Percentiles rank a stretch among this genome's conserved stretches.
Conservation (phyloP, 2,888 invertebrate genomes). For the Myathropa florea region DNA sequence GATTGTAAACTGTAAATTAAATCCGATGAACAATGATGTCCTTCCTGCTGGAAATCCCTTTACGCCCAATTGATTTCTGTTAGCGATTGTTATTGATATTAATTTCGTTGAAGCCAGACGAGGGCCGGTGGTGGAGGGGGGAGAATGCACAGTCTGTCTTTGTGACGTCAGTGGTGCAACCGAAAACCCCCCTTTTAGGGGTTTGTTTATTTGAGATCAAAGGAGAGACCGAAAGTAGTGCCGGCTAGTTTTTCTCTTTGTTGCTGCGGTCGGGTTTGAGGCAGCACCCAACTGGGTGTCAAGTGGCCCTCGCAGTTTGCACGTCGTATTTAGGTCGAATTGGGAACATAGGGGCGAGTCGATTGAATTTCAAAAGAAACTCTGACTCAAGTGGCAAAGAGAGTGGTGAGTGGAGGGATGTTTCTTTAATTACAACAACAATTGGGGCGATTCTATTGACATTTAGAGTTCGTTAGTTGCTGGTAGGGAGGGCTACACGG, state of each 20-base stretch:
- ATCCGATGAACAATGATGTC: slow-evolving; percentile 62
- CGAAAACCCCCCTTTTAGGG: neutral
- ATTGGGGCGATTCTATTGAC: neutral
- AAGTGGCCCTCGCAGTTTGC: slow-evolving; percentile 6
- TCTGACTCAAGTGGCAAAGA: slow-evolving; percentile 1
- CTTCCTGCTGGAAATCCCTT: slow-evolving; percentile 29
- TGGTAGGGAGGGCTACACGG: neutral
- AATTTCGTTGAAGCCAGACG: slow-evolving; percentile 44
- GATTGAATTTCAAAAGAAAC: neutral
- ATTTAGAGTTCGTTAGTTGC: neutral
- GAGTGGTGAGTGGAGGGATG: neutral
- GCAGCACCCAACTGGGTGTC: slow-evolving; percentile 21
- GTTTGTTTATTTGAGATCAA: neutral
- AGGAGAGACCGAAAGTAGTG: neutral
- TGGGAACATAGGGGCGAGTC: slow-evolving; percentile 35
- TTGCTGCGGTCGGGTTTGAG: neutral
- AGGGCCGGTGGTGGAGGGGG: neutral
- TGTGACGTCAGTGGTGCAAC: neutral
- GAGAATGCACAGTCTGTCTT: neutral
- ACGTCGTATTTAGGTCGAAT: slow-evolving; percentile 42
- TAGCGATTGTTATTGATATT: slow-evolving; percentile 67
- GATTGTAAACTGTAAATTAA: slow-evolving; percentile 27
- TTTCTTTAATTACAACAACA: neutral
- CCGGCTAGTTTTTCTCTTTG: slow-evolving; percentile 18
- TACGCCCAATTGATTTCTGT: slow-evolving; percentile 63